phyloP scores from a whole-genome alignment of 1,140 invertebrate genomes.

The Calephelis nemesis region DNA sequence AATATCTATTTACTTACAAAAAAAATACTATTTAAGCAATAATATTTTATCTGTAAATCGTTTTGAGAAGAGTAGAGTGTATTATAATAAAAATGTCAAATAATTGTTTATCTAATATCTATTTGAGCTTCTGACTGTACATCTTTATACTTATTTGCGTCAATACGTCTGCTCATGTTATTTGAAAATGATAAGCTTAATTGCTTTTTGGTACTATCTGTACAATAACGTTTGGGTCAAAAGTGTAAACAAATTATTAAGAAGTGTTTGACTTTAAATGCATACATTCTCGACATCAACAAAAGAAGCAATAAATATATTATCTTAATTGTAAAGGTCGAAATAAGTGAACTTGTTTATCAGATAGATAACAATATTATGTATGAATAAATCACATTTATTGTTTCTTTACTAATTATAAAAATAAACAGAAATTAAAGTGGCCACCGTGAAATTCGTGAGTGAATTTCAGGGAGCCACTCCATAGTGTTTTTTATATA shows the following conservation, averaged over 20 bases:
- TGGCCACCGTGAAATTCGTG: constrained; percentile 51
- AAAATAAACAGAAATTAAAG: constrained; percentile 31
- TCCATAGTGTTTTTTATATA: constrained; percentile 32
- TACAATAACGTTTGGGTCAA: background rate
- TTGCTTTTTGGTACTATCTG: background rate
- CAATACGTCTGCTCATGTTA: too few species aligned
- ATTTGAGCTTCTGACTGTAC: too few species aligned
- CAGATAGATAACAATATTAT: constrained; percentile 4
- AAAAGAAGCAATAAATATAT: constrained; percentile 35
- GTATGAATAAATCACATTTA: constrained; percentile 19
- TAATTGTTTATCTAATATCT: too few species aligned
- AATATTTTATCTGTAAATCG: too few species aligned
- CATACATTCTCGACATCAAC: constrained; percentile 31
- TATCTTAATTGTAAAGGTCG: constrained; percentile 18
- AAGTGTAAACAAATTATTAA: too few species aligned
- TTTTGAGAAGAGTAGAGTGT: too few species aligned
- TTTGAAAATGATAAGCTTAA: background rate
- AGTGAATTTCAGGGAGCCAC: constrained; percentile 59
- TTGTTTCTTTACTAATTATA: constrained; percentile 33
- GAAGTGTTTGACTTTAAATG: background rate
- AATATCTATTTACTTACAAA: too few species aligned
- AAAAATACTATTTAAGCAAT: too few species aligned
- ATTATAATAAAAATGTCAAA: too few species aligned
- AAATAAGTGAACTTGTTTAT: constrained; percentile 19
- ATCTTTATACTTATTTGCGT: too few species aligned